phyloP scores from a whole-genome alignment of 2,888 invertebrate species.

The Druceiella hillmani region DNA sequence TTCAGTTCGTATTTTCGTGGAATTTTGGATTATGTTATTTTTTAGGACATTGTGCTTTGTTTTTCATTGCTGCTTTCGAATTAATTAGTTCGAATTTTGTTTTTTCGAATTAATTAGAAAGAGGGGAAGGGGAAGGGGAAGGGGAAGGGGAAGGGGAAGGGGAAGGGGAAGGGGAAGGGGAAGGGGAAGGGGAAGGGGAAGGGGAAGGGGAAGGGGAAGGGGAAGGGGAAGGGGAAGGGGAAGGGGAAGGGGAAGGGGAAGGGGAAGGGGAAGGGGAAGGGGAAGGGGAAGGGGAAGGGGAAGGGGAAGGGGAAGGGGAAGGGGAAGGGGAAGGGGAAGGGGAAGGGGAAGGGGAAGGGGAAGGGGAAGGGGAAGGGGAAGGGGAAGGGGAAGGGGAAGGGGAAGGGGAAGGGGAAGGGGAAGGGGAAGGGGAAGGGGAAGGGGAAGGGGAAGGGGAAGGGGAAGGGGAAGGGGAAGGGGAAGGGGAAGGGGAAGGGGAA shows the following conservation, averaged over 20 bases:
- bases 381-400: conserved; percentile 3
- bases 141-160: conserved; percentile 3
- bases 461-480: neutral
- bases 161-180: neutral
- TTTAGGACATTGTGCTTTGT: no score
- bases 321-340: conserved; percentile 2
- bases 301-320: conserved; percentile 1
- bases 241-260: neutral
- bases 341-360: conserved; percentile 2
- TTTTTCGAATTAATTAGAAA: no score
- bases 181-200: neutral
- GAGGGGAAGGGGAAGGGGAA: conserved; percentile 1
- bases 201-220: conserved; percentile 3
- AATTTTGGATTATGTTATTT: no score
- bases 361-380: conserved; percentile 2
- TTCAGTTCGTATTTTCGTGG: no score
- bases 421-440: conserved; percentile 1
- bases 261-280: conserved; percentile 3
- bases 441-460: conserved; percentile 2
- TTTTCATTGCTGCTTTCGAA: no score
- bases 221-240: conserved; percentile 2
- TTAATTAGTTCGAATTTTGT: no score
- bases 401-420: neutral
- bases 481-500: conserved; percentile 1
- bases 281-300: conserved; percentile 2